These are phyloP conservation scores for Calvadosia cruxmelitensis DNA, from an alignment of 30 jellyfish, hydroid and myxozoan species.

Conservation along the genomic window DNA sequence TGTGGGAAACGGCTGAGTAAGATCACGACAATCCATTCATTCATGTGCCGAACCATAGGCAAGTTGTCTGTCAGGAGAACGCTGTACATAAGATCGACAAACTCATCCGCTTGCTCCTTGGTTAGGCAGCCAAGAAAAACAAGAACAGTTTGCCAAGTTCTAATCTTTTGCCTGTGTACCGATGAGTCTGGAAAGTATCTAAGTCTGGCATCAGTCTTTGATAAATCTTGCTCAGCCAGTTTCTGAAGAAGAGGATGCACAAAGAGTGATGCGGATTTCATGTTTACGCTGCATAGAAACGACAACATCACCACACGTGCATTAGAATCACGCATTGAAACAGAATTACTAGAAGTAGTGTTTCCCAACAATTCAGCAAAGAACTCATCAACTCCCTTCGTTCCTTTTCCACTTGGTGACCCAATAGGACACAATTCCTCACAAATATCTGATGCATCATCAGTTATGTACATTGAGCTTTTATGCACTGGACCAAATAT, in stretches of 20 bases:
- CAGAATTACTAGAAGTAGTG: too few relatives aligned
- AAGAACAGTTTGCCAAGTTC: constrained; percentile 74
- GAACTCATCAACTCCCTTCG: constrained; percentile 5
- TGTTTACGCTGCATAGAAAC: constrained; percentile 15
- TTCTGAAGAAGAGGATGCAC: too few relatives aligned
- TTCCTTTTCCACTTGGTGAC: too few relatives aligned
- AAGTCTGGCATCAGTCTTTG: constrained; percentile 9
- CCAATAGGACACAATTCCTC: too few relatives aligned
- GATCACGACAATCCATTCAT: constrained; percentile 62
- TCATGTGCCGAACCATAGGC: constrained; percentile 72
- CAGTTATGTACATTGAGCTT: constrained; percentile 26
- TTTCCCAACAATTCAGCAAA: constrained; percentile 3
- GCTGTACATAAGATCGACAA: constrained; percentile 11
- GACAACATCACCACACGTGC: constrained; percentile 29
- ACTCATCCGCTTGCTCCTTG: constrained; percentile 4
- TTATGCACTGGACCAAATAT: constrained; percentile 68
- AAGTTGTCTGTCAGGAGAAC: constrained; percentile 42
- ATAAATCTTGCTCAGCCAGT: too few relatives aligned
- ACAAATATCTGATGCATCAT: constrained; percentile 5
- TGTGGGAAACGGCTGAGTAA: constrained; percentile 21
- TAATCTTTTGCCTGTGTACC: constrained; percentile 74
- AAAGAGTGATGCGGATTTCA: background rate
- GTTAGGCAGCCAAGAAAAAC: constrained; percentile 15
- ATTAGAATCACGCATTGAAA: constrained; percentile 27
- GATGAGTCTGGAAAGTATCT: constrained; percentile 60